Conservation (phyloP, 2,113 vertebrate species). For the Chaenogobius annularis region DNA sequence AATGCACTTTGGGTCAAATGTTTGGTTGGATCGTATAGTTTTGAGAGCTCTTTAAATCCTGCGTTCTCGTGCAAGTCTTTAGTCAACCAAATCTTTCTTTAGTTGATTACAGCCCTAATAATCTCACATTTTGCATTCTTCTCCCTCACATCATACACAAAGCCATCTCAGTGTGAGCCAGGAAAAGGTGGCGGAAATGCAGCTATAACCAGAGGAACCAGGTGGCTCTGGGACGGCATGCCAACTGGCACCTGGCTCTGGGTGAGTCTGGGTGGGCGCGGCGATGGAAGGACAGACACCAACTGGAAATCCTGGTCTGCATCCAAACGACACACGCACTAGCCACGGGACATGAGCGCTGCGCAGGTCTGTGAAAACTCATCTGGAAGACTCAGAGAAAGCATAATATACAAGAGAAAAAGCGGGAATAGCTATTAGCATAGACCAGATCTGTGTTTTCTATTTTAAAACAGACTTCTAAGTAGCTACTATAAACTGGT, state of each 20-base stretch:
- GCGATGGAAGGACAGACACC: conserved; percentile 27
- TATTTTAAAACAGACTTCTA: conserved; percentile 9
- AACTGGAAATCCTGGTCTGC: conserved; percentile 21
- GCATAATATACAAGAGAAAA: background rate
- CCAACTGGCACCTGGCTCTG: conserved; percentile 41
- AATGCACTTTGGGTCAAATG: too few relatives aligned
- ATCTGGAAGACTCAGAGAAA: conserved; percentile 11
- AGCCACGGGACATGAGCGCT: conserved; percentile 20
- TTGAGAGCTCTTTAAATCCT: too few relatives aligned
- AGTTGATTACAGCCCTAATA: background rate
- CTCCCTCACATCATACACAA: background rate
- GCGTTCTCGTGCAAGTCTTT: too few relatives aligned
- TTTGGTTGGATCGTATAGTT: too few relatives aligned
- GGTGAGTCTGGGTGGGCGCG: conserved; percentile 35
- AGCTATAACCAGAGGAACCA: conserved; percentile 30
- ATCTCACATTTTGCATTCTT: background rate
- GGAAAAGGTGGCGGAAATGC: conserved; percentile 29
- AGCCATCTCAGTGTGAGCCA: conserved; percentile 4
- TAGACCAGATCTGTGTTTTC: conserved; percentile 7
- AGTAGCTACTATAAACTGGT: background rate
- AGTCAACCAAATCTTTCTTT: too few relatives aligned
- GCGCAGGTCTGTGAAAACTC: conserved; percentile 28
- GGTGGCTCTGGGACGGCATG: conserved; percentile 34
- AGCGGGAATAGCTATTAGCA: background rate
- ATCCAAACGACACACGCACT: conserved; percentile 5